A percentile compares a stretch with the other conserved stretches of the same genome.
phyloP scores from a whole-genome alignment of 2,113 vertebrate genomes.

The Spea bombifrons region DNA sequence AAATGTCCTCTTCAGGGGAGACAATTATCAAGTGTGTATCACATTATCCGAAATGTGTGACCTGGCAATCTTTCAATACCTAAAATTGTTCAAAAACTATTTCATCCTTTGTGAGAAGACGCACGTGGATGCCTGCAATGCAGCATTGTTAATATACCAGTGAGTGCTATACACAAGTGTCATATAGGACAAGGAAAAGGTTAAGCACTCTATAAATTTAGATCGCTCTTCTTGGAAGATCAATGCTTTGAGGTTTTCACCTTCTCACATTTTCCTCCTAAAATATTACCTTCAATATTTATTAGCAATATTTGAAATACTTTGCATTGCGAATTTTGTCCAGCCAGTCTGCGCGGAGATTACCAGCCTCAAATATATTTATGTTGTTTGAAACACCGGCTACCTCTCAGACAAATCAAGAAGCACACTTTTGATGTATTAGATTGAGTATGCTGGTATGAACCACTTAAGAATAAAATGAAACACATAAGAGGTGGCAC shows the following conservation, averaged over 20 bases:
- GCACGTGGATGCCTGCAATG: too few species aligned
- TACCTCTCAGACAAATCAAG: constrained; percentile 60
- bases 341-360: constrained; percentile 53
- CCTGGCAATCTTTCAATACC: too few species aligned
- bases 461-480: constrained; percentile 48
- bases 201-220: constrained; percentile 46
- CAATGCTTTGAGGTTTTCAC: constrained; percentile 47
- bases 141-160: too few species aligned
- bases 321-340: constrained; percentile 50
- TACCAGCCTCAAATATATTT: constrained; percentile 58
- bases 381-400: constrained; percentile 61
- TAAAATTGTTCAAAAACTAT: too few species aligned
- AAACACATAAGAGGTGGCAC: constrained; percentile 50
- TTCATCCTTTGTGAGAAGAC: too few species aligned
- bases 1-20: too few species aligned
- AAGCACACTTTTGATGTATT: constrained; percentile 47
- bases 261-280: constrained; percentile 16
- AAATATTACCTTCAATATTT: constrained; percentile 23
- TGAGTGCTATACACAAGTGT: too few species aligned
- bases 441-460: constrained; percentile 44
- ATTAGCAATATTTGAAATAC: constrained; percentile 55
- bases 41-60: too few species aligned
- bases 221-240: constrained; percentile 54
- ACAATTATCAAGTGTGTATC: too few species aligned
- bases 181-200: constrained; percentile 49